phyloP scores from a whole-genome alignment of 2,797 vertebrate genomes.

The Hephaestus fuliginosus region DNA sequence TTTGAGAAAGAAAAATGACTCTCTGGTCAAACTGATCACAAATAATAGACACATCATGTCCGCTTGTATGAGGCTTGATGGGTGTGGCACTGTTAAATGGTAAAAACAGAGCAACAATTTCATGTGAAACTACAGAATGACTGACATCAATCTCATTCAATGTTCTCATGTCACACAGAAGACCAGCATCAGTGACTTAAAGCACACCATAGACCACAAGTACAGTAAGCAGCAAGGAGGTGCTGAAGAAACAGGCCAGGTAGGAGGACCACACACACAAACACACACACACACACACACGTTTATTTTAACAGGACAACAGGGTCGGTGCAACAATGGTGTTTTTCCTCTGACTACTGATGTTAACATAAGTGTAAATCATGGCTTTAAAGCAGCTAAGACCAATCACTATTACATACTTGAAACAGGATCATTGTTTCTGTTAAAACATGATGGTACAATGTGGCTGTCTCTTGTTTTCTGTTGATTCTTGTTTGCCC shows the following conservation, averaged over 20 bases:
- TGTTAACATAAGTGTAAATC: background rate
- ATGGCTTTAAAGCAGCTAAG: background rate
- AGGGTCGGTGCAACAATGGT: background rate
- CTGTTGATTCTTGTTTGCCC: background rate
- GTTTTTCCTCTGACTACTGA: background rate
- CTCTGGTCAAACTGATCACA: background rate
- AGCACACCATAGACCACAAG: background rate
- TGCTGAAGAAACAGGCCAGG: background rate
- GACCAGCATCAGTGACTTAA: background rate
- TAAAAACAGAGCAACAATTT: slow-evolving; percentile 7
- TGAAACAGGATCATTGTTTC: background rate
- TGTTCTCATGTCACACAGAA: background rate
- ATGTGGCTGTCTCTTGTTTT: background rate
- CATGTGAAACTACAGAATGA: background rate
- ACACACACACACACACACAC: background rate
- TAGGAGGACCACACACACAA: slow-evolving; percentile 11
- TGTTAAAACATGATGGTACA: background rate
- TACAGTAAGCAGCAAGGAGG: background rate
- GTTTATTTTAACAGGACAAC: background rate
- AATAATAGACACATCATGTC: background rate
- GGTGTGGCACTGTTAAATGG: background rate
- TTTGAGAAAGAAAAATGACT: background rate
- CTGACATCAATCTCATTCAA: background rate
- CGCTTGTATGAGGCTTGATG: background rate
- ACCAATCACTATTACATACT: background rate